Evolutionary conservation across 2,888 invertebrate species (phyloP), one percentile per base, ranked within the genome.

Genomic region (Lithophane ornitopus): DNA sequence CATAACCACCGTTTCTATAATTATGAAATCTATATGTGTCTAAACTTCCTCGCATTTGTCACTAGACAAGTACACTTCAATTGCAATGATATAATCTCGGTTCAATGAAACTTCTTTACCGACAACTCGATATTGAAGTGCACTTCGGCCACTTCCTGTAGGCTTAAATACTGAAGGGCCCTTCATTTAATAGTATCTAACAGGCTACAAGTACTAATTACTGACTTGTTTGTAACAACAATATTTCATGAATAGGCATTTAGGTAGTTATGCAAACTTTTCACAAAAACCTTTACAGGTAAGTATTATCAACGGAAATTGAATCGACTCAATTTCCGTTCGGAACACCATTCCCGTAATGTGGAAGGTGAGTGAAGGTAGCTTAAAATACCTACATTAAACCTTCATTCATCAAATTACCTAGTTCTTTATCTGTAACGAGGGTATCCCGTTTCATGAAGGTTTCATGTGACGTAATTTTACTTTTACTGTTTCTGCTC

Each of bases 291-390:
- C 7, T 69, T 58, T 80, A 19, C 58, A 41, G 61, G 73, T n/a
- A n/a, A n/a, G n/a, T 81, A 61, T 65, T 54, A 81, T 72, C 56
- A 66, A 66, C 79, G 79, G 83, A 82, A 74, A 84, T 84, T 79
- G 54, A 82, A 71, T 82, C 65, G 28, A 54, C 28, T 49, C 46
- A 85, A 84, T 84, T 74, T 84, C 79, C 84, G 65, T 71, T 69
- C 52, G 56, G 59, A 70, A 76, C 63, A 75, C 26, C 61, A 41
- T 68, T 78, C 58, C 65, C 67, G 70, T 71, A 58, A 74, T 66
- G 28, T 68, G 41, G 28, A 56, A 65, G 34, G 49, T 56, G 26
- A 41, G 44, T 3, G 75, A 65, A 28, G 22, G 16, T 16, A 28
- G 16, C 41, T 26, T 69, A n/a, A n/a, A n/a, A n/a, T 41, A 28